Conservation (phyloP, 2,888 invertebrate genomes). For the Falcaria lacertinaria region DNA sequence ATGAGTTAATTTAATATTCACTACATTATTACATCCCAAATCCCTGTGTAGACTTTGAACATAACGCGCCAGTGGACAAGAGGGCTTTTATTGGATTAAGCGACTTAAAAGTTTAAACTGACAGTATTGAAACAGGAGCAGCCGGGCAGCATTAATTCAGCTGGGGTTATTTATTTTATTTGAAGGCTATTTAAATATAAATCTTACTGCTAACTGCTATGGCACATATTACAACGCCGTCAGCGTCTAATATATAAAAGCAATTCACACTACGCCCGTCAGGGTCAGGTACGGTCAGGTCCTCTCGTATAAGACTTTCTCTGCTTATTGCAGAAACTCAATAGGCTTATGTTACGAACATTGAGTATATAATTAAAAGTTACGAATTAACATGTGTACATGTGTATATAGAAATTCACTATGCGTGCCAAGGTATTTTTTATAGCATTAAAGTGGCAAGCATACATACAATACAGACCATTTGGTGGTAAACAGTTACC, state of each 20-base stretch:
- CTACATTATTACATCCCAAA: slow-evolving; percentile 20
- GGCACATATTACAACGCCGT: slow-evolving; percentile 21
- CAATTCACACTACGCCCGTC: too few species aligned
- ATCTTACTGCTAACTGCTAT: slow-evolving; percentile 23
- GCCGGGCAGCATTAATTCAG: slow-evolving; percentile 45
- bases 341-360: neutral
- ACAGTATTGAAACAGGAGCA: slow-evolving; percentile 54
- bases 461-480: too few species aligned
- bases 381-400: too few species aligned
- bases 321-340: slow-evolving; percentile 13
- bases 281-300: slow-evolving; percentile 26
- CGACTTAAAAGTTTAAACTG: slow-evolving; percentile 66
- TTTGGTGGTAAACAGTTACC: too few species aligned
- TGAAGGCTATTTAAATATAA: slow-evolving; percentile 17
- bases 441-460: too few species aligned
- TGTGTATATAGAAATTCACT: too few species aligned
- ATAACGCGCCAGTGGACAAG: slow-evolving; percentile 46
- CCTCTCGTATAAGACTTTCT: slow-evolving; percentile 35
- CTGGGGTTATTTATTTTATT: slow-evolving; percentile 22
- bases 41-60: slow-evolving; percentile 33
- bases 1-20: slow-evolving; percentile 28
- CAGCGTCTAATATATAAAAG: slow-evolving; percentile 21
- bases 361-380: too few species aligned
- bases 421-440: too few species aligned
- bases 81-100: slow-evolving; percentile 67